Percentiles rank a stretch among this genome's conserved stretches.
Conservation (phyloP, 2,113 vertebrate species). For the Crocuta crocuta region DNA sequence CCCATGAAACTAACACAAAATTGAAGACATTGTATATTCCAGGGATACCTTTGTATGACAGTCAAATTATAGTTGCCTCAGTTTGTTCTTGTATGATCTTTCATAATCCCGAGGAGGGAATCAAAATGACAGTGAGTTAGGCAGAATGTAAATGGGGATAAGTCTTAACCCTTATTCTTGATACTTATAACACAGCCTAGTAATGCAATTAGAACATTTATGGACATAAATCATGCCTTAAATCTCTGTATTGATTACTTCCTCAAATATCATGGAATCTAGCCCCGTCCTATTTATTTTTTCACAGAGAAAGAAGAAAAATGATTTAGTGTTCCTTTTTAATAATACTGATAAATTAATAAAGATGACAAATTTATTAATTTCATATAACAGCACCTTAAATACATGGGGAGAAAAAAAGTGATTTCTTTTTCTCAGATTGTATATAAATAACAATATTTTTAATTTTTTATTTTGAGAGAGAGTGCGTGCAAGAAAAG, state of each 20-base stretch:
- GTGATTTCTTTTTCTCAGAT: not conserved
- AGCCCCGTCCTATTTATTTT: not conserved
- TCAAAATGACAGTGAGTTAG: not conserved
- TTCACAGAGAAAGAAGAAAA: not conserved
- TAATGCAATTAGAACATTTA: slow-evolving; percentile 4
- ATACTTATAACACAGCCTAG: not conserved
- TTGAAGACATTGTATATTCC: not conserved
- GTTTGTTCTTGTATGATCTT: not conserved
- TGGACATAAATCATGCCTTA: not conserved
- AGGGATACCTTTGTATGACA: not conserved
- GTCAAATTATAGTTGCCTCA: not conserved
- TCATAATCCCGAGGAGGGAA: not conserved
- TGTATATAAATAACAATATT: not conserved
- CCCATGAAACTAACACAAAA: not conserved
- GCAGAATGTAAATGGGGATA: not conserved
- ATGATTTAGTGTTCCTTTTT: not conserved
- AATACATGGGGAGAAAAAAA: not conserved
- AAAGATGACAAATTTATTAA: not conserved
- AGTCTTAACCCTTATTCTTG: not conserved
- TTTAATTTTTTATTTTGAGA: not conserved
- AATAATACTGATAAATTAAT: not conserved
- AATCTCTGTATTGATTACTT: not conserved
- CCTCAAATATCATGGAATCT: not conserved
- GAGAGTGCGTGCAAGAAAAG: too few relatives aligned
- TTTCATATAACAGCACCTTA: not conserved